Conservation (phyloP, 1,140 invertebrate species). For the Drosophila sturtevanti region DNA sequence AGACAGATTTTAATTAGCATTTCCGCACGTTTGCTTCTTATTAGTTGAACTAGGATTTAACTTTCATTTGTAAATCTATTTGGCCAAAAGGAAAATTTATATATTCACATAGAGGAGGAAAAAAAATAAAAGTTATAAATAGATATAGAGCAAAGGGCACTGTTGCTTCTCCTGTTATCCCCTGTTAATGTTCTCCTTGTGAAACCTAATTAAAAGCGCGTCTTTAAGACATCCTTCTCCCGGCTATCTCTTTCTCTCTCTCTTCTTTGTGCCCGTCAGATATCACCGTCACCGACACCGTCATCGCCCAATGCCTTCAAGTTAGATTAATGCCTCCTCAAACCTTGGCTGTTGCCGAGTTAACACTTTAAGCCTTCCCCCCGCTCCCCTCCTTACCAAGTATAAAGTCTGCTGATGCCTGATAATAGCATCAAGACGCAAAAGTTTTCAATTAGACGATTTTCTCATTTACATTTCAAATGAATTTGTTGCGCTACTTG, state of each 20-base stretch:
- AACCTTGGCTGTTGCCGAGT: conserved; percentile 40
- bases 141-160: conserved; percentile 1
- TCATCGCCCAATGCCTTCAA: conserved; percentile 19
- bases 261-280: not conserved
- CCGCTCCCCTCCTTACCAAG: no score
- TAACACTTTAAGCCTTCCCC: conserved; percentile 67
- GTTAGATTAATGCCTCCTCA: conserved; percentile 48
- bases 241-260: no score
- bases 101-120: not conserved
- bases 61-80: conserved; percentile 28
- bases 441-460: conserved; percentile 76
- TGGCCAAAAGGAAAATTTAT: conserved; percentile 8
- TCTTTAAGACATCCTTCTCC: conserved; percentile 31
- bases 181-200: conserved; percentile 5
- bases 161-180: conserved; percentile 22
- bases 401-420: conserved; percentile 9
- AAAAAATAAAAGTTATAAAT: not conserved
- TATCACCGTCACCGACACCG: not conserved
- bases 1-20: conserved; percentile 65
- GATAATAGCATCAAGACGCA: conserved; percentile 30
- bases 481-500: conserved; percentile 63
- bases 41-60: conserved; percentile 43
- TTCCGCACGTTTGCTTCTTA: conserved; percentile 64
- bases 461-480: conserved; percentile 77
- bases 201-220: conserved; percentile 68